Evolutionary conservation across 2,797 vertebrate genomes (phyloP).

Genomic region (Champsocephalus esox): DNA sequence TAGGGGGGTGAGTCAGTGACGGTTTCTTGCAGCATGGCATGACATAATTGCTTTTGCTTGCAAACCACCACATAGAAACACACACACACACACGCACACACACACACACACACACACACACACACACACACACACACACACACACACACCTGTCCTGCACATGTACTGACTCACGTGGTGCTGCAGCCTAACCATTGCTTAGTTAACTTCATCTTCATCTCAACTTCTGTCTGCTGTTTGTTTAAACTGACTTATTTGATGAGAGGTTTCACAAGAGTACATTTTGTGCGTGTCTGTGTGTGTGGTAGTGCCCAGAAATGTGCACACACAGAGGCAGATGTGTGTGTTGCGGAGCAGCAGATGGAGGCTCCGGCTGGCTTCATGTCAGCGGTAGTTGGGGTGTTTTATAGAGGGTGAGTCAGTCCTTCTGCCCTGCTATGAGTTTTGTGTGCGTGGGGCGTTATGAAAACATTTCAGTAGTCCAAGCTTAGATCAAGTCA

Average conservation of each 20-base stretch:
- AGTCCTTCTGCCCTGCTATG: conserved; percentile 45
- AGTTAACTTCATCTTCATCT: conserved; percentile 43
- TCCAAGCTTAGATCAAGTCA: background rate
- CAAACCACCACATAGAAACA: background rate
- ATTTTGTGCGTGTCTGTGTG: conserved; percentile 31
- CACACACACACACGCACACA: conserved; percentile 5
- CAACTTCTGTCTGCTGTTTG: conserved; percentile 25
- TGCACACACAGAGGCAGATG: conserved; percentile 50
- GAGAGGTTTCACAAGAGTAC: conserved; percentile 10
- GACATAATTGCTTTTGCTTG: conserved; percentile 20
- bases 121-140: too few relatives aligned
- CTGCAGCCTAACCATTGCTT: conserved; percentile 45
- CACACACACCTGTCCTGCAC: background rate
- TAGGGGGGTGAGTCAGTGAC: conserved; percentile 76
- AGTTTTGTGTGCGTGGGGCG: background rate
- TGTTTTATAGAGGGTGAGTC: conserved; percentile 76
- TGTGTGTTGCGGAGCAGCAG: conserved; percentile 60
- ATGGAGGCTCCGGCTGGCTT: conserved; percentile 63
- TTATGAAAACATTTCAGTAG: background rate
- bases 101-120: background rate
- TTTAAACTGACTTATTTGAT: conserved; percentile 16
- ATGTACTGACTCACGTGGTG: conserved; percentile 26
- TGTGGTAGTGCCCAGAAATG: conserved; percentile 42
- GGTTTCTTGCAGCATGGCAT: conserved; percentile 40
- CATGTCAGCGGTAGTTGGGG: conserved; percentile 71